These are phyloP conservation scores for Astur gentilis DNA, from an alignment of 2,113 vertebrate species.

Conservation along the genomic window DNA sequence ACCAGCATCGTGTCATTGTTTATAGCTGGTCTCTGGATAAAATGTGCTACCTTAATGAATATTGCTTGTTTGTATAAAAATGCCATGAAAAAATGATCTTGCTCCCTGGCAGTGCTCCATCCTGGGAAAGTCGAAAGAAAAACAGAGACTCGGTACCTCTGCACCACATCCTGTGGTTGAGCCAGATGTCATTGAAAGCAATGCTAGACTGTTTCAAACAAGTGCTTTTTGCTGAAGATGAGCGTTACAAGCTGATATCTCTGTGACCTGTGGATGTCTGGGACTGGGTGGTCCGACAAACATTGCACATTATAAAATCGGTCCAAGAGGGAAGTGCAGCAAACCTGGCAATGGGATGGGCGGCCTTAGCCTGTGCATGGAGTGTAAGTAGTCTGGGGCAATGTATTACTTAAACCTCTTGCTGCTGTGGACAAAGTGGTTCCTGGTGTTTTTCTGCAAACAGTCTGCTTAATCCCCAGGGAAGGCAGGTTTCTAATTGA, in stretches of 20 bases:
- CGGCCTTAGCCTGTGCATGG: rapidly evolving
- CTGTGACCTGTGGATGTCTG: not conserved
- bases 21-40: not conserved
- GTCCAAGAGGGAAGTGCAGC: not conserved
- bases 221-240: not conserved
- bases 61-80: not conserved
- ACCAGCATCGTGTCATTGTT: not conserved
- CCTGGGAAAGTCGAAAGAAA: not conserved
- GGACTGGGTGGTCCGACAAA: not conserved
- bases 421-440: not conserved
- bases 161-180: rapidly evolving
- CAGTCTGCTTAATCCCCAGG: not conserved
- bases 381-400: rapidly evolving
- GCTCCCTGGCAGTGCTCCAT: not conserved
- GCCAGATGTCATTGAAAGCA: not conserved
- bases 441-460: not conserved
- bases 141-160: not conserved
- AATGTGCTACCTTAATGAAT: not conserved
- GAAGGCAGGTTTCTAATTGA: not conserved
- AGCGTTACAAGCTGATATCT: not conserved
- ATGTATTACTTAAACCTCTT: not conserved
- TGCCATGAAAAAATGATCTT: not conserved
- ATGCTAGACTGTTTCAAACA: rapidly evolving
- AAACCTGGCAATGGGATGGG: not conserved
- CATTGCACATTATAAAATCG: rapidly evolving